These are phyloP conservation scores for Aptenodytes forsteri DNA, from an alignment of 2,113 vertebrate genomes.

Conservation along the genomic window DNA sequence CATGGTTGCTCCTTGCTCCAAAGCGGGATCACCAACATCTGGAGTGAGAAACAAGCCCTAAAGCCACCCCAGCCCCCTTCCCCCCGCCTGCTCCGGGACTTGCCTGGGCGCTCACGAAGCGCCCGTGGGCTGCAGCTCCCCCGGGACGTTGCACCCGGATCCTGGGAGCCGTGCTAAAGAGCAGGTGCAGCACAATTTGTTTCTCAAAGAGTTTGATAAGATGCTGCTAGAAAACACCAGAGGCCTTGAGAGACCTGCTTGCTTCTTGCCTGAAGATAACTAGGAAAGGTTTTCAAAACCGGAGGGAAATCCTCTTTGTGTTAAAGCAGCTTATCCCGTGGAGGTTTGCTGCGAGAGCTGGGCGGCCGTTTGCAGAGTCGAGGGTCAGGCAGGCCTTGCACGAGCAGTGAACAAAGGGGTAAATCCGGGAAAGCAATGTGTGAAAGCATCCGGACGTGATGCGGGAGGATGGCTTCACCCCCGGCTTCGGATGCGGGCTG, in stretches of 20 bases:
- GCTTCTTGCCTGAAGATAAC: not conserved
- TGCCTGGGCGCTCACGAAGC: accelerated
- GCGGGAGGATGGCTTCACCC: not conserved
- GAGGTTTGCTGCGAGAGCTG: not conserved
- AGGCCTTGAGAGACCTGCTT: not conserved
- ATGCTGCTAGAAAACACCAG: not conserved
- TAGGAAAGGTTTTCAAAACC: not conserved
- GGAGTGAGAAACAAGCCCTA: not conserved
- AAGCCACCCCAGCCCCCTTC: too few relatives aligned
- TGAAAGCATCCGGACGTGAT: accelerated
- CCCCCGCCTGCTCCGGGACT: accelerated
- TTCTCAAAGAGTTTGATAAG: not conserved
- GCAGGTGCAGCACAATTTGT: not conserved
- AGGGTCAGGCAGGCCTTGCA: accelerated
- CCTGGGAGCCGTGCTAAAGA: accelerated
- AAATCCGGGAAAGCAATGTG: not conserved
- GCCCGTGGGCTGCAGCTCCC: not conserved
- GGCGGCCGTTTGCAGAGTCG: not conserved
- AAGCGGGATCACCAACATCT: not conserved
- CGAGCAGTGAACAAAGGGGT: accelerated
- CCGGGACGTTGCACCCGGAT: accelerated
- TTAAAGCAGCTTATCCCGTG: not conserved
- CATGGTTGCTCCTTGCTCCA: not conserved
- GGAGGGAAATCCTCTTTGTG: conserved; percentile 22
- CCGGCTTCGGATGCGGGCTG: accelerated